These are phyloP conservation scores for Chrysocyon brachyurus DNA, from an alignment of 2,797 vertebrate genomes.

Conservation along the genomic window DNA sequence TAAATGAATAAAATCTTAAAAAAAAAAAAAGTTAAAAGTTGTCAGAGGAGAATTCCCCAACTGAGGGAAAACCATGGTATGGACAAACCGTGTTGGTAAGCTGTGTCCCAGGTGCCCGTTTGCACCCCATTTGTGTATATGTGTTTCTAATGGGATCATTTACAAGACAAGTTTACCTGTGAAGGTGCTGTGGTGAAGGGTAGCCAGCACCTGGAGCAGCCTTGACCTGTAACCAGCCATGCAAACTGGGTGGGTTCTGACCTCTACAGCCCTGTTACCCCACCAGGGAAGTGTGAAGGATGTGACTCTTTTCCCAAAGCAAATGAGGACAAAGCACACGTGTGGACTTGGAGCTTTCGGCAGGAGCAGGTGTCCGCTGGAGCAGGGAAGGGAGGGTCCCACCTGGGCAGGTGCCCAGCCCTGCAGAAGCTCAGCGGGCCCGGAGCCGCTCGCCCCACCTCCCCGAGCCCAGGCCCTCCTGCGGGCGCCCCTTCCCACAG, in stretches of 20 bases:
- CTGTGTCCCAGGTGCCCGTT: accelerated
- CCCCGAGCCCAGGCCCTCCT: background rate
- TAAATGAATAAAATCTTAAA: no score
- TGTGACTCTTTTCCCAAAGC: background rate
- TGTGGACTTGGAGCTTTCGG: background rate
- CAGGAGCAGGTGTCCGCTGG: background rate
- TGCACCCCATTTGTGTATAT: accelerated
- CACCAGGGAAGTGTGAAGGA: background rate
- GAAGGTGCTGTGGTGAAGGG: accelerated
- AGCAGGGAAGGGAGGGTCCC: background rate
- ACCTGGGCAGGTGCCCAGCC: background rate
- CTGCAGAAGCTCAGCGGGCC: accelerated
- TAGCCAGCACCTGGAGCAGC: accelerated
- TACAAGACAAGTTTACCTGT: no score
- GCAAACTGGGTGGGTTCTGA: no score
- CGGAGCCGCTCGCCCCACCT: accelerated
- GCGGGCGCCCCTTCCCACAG: accelerated
- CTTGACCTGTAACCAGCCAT: background rate
- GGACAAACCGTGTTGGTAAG: background rate
- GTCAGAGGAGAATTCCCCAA: background rate
- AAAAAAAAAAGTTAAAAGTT: background rate
- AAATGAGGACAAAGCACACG: no score
- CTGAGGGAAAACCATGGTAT: background rate
- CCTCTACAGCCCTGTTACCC: background rate
- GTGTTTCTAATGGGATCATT: background rate